Evolutionary conservation across 2,888 invertebrate genomes (phyloP), one percentile per base, ranked within the genome.

Genomic region (Polydrusus cervinus): DNA sequence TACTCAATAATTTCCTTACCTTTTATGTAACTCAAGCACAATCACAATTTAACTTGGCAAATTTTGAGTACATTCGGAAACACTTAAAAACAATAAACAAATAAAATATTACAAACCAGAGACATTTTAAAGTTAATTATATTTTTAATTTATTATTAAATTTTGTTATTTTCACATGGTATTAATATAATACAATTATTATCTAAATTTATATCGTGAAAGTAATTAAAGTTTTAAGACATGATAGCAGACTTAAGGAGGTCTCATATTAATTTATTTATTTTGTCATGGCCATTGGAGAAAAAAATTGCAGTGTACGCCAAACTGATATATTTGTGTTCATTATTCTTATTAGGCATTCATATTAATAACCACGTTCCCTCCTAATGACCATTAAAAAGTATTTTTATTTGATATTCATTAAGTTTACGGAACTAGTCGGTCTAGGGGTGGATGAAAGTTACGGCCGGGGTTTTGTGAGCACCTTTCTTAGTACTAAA

Each of bases 311-410:
- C 18, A 11, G 38, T 1, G 57, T 60, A 60, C 2, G 18, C 38
- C 14, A 60, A 60, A 60, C 38, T 40, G 16, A 38, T 18, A 38
- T 14, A 60, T 16, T 60, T 38, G 14, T 5, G 11, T 38, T 60
- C 14, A 60, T 60, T 60, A 60, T 34, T 38, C 57, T 38, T 16
- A 38, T 60, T 60, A 60, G 57, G 57, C 38, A 60, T 60, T 60
- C 57, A 38, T 18, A 38, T 38, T 60, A 60, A 60, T 18, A 38
- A 38, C 38, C 11, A 60, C 38, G 57, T 60, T 60, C 16, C 34
- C 57, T 60, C 18, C 16, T 60, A 60, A 60, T 38, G 38, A 38
- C 38, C 57, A 60, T 60, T 38, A 60, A 60, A 60, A 14, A 8
- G 38, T 34, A n/a, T n/a, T n/a, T 38, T 34, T 60, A 38, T 60